Evolutionary conservation across 1,140 invertebrate genomes (phyloP), one percentile per base, ranked within the genome.

Genomic region (Bursaphelenchus mucronatus): DNA sequence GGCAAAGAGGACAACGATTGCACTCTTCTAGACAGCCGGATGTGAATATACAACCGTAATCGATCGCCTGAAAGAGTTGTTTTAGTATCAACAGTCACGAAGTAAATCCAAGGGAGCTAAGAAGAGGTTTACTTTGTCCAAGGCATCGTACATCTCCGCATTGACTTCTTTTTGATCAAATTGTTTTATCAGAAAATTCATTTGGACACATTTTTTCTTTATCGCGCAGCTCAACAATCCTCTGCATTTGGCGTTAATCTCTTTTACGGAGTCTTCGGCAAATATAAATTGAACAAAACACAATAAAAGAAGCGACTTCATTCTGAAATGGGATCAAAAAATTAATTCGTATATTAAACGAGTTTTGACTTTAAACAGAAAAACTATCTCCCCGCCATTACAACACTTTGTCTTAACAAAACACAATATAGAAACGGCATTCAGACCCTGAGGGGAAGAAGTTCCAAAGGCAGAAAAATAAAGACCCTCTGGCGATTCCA

Each of bases 41-140:
- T 3, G 75, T 76, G 59, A 76, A 76, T 50, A 76, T 76, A 61
- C 75, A 76, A 43, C 75, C 75, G 61, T 76, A 76, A 44, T 76
- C 75, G 4, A 76, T 76, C 43, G 58, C 55, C 75, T 75, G 15
- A 66, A 64, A 51, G 15, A 50, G 21, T 43, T 5, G 40, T 49
- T 40, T 66, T 41, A 15, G 3, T 10, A 45, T 66, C 15, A n/a
- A 1, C 40, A 2, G 13, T 8, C n/a, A 15, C 73, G 8, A 53
- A 4, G 7, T 50, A 19, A 41, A 11, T 59, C 30, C 10, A 51
- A 11, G n/a, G 17, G 19, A n/a, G 45, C 50, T 58, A 41, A 0
- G 17, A n/a, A 9, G 43, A 50, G 41, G n/a, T 49, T n/a, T 39
- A 76, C 73, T 57, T 70, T 67, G 57, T 77, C 75, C n/a, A 76